phyloP scores from a whole-genome alignment of 2,113 vertebrate species.

The Neodontobutis hainanensis region DNA sequence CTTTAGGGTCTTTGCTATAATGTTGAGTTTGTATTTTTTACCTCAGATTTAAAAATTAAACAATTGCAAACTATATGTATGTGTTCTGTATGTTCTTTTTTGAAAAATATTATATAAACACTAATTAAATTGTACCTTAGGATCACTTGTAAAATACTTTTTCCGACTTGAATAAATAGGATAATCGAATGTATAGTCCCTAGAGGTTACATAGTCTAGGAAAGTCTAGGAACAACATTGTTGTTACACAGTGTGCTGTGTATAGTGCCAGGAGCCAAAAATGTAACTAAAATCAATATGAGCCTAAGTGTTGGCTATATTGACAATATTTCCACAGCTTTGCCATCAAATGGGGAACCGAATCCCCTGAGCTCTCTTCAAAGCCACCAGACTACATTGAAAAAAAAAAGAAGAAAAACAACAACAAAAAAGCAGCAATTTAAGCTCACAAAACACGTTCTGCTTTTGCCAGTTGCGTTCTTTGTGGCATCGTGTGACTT shows the following conservation, averaged over 20 bases:
- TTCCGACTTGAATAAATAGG: too few relatives aligned
- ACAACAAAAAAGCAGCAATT: not conserved
- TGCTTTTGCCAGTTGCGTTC: constrained; percentile 9
- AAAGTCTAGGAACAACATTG: not conserved
- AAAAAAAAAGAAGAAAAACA: not conserved
- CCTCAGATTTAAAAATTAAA: too few relatives aligned
- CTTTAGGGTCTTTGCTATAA: too few relatives aligned
- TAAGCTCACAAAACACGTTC: constrained; percentile 1
- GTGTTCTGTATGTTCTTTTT: too few relatives aligned
- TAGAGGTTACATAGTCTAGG: too few relatives aligned
- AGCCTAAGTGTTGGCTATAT: constrained; percentile 2
- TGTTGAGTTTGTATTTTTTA: too few relatives aligned
- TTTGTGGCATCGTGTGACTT: constrained; percentile 12
- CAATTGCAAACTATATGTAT: too few relatives aligned
- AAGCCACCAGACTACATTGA: not conserved
- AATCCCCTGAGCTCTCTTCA: constrained; percentile 8
- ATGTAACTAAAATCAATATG: constrained; percentile 1
- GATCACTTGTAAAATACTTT: too few relatives aligned
- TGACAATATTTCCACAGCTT: constrained; percentile 8
- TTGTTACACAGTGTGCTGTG: not conserved
- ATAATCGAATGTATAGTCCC: too few relatives aligned
- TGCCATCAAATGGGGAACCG: not conserved
- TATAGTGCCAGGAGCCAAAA: not conserved
- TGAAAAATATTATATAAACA: too few relatives aligned
- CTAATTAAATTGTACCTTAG: too few relatives aligned